These are phyloP conservation scores for Melieria picta DNA, from an alignment of 2,888 invertebrate genomes.

Conservation along the genomic window DNA sequence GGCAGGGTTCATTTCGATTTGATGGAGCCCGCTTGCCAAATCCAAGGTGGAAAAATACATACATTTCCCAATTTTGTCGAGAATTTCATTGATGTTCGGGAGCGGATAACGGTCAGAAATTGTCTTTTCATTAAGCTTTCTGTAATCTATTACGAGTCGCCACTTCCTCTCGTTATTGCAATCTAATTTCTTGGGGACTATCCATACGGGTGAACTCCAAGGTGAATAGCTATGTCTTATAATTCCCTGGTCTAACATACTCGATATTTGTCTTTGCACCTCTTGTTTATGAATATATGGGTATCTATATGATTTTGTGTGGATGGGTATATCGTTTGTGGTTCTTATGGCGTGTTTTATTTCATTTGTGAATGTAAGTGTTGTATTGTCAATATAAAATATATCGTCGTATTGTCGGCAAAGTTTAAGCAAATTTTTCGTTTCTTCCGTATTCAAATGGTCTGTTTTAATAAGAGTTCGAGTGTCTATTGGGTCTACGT, in stretches of 20 bases:
- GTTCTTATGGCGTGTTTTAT: slow-evolving; percentile 2
- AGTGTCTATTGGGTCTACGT: no score
- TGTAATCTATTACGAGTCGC: slow-evolving; percentile 30
- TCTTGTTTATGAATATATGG: slow-evolving; percentile 26
- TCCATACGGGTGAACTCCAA: slow-evolving; percentile 9
- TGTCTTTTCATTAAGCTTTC: neutral
- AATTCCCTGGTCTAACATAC: slow-evolving; percentile 17
- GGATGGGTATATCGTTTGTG: slow-evolving; percentile 15
- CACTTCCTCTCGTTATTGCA: slow-evolving; percentile 13
- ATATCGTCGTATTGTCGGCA: no score
- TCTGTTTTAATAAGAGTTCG: no score
- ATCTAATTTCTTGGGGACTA: slow-evolving; percentile 20
- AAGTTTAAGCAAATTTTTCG: no score
- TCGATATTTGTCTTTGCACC: slow-evolving; percentile 17
- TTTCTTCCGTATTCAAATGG: no score
- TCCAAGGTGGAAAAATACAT: slow-evolving; percentile 45
- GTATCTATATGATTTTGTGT: slow-evolving; percentile 26
- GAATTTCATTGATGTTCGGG: slow-evolving; percentile 17
- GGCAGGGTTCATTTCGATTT: slow-evolving; percentile 7
- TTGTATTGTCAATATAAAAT: no score
- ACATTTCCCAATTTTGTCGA: slow-evolving; percentile 47
- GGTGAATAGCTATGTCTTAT: slow-evolving; percentile 23
- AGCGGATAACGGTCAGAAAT: slow-evolving; percentile 5
- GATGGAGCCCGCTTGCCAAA: neutral
- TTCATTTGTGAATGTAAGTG: neutral